Evolutionary conservation across 1,140 invertebrate genomes (phyloP).

Genomic region (Sipha flava): DNA sequence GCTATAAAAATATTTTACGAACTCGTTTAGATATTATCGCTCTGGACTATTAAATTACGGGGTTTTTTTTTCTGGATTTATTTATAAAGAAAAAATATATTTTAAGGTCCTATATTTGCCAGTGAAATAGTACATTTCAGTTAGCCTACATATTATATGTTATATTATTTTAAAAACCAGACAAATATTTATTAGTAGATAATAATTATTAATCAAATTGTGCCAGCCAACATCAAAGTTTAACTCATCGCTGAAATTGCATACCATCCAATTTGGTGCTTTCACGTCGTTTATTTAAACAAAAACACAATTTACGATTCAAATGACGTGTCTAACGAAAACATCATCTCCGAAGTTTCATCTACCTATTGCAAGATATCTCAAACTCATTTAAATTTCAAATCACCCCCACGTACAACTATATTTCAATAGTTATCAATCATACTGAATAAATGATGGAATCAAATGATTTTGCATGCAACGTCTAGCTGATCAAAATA

Average conservation of each 20-base stretch:
- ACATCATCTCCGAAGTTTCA: neutral
- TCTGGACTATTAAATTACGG: no score
- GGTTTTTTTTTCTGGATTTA: no score
- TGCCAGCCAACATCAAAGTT: neutral
- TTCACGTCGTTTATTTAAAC: neutral
- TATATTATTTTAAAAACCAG: neutral
- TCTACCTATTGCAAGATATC: neutral
- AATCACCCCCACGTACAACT: neutral
- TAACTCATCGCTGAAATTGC: neutral
- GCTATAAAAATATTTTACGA: no score
- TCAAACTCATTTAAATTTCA: conserved; percentile 14
- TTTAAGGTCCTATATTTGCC: no score
- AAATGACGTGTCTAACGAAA: neutral
- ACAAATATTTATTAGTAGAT: neutral
- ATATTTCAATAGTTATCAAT: conserved; percentile 12
- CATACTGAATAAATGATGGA: neutral
- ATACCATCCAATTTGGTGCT: neutral
- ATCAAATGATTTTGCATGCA: neutral
- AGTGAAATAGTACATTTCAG: no score
- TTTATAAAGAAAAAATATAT: no score
- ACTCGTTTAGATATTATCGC: no score
- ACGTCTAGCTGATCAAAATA: neutral
- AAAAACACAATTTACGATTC: conserved; percentile 15
- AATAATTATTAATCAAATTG: conserved; percentile 13
- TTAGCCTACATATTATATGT: no score